Percentiles rank a stretch among this genome's conserved stretches.
These are phyloP conservation scores for Napeogenes inachia DNA, from an alignment of 2,888 invertebrate genomes.

Conservation along the genomic window DNA sequence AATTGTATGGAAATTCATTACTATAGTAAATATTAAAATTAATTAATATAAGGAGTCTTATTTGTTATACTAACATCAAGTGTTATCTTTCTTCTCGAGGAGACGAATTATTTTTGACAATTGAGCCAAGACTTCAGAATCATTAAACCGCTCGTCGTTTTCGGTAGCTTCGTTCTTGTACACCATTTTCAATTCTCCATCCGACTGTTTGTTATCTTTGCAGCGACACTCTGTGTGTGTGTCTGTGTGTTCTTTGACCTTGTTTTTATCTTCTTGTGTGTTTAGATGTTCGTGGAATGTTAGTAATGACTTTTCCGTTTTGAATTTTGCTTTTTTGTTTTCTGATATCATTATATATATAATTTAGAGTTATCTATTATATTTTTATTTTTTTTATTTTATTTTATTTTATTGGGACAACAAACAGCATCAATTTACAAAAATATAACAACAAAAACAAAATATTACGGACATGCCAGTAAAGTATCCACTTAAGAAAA, in stretches of 20 bases:
- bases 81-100: slow-evolving; percentile 49
- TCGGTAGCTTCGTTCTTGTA: slow-evolving; percentile 7
- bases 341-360: no score
- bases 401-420: background rate
- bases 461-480: no score
- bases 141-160: background rate
- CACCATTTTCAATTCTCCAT: background rate
- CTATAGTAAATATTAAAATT: no score
- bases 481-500: no score
- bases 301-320: slow-evolving; percentile 25
- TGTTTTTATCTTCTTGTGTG: no score
- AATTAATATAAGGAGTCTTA: background rate
- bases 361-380: no score
- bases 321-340: slow-evolving; percentile 25
- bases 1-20: no score
- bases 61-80: slow-evolving; percentile 37
- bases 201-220: background rate
- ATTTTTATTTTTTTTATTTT: no score
- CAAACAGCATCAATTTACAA: no score
- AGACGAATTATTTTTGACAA: slow-evolving; percentile 54
- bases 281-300: slow-evolving; percentile 19
- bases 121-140: slow-evolving; percentile 42
- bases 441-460: no score
- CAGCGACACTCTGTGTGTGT: background rate
- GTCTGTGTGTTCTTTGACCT: background rate